A percentile compares a stretch with the other conserved stretches of the same genome.
phyloP scores from a whole-genome alignment of 1,140 invertebrate genomes.

The Pissodes strobi region DNA sequence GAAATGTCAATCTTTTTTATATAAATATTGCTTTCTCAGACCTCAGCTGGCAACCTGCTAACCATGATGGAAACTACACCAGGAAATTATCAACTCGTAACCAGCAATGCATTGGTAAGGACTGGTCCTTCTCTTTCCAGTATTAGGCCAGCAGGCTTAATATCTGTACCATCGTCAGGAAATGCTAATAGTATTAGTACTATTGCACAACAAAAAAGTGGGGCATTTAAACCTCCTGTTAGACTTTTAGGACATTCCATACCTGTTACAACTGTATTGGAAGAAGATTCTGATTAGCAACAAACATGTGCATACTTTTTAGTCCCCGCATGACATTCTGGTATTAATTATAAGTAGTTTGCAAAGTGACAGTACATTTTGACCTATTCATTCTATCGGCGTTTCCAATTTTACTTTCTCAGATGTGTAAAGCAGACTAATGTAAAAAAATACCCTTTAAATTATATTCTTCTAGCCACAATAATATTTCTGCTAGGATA shows the following conservation, averaged over 20 bases:
- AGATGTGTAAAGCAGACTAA: no score
- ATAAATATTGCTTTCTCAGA: conserved; percentile 19
- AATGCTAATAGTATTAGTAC: conserved; percentile 12
- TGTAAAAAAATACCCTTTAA: no score
- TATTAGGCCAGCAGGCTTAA: conserved; percentile 36
- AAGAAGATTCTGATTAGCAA: conserved; percentile 28
- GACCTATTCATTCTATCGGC: no score
- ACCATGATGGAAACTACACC: conserved; percentile 49
- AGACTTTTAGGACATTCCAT: background rate
- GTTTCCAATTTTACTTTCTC: no score
- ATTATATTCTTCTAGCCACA: no score
- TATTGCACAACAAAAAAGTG: background rate
- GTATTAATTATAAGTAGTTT: no score
- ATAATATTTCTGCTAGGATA: no score
- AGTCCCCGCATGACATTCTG: background rate
- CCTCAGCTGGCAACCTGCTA: conserved; percentile 33
- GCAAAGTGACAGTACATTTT: no score
- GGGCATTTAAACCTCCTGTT: background rate
- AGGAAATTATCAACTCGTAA: conserved; percentile 48
- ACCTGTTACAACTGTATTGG: conserved; percentile 22
- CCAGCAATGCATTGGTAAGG: conserved; percentile 38
- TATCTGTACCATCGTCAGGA: conserved; percentile 33
- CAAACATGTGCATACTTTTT: background rate
- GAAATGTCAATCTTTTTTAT: no score
- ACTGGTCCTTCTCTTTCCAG: conserved; percentile 11